These are phyloP conservation scores for Drosophila meridiana DNA, from an alignment of 2,888 invertebrate genomes.

Conservation along the genomic window DNA sequence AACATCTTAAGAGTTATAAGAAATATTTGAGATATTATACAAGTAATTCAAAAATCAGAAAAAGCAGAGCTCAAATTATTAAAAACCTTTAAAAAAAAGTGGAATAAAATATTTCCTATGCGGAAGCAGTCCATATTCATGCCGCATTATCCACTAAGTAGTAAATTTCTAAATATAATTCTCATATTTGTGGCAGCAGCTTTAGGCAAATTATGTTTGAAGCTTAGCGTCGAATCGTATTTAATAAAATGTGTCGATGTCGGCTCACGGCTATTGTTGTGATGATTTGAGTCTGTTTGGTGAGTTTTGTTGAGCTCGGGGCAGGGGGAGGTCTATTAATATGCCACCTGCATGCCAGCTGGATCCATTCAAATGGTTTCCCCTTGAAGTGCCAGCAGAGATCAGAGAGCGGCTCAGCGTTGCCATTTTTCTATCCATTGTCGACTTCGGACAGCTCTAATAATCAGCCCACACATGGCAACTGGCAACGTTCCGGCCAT, in stretches of 20 bases:
- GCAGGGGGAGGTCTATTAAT: slow-evolving; percentile 14
- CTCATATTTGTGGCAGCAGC: not conserved
- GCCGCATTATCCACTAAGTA: not conserved
- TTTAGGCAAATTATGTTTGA: not conserved
- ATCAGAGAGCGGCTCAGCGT: slow-evolving; percentile 1
- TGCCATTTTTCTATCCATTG: slow-evolving; percentile 34
- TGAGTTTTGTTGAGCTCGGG: slow-evolving; percentile 8
- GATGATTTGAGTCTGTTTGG: slow-evolving; percentile 7
- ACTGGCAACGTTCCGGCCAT: slow-evolving; percentile 24
- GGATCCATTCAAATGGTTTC: slow-evolving; percentile 16
- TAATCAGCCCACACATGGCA: slow-evolving; percentile 20
- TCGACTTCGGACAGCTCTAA: slow-evolving; percentile 28
- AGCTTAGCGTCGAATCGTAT: slow-evolving; percentile 1
- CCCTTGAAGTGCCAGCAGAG: slow-evolving; percentile 7
- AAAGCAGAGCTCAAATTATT: too few relatives aligned
- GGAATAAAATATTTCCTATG: not conserved
- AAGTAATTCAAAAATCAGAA: too few relatives aligned
- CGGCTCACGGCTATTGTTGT: not conserved
- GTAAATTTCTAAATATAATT: not conserved
- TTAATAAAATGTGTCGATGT: not conserved
- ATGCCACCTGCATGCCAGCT: slow-evolving; percentile 38
- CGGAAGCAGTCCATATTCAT: not conserved
- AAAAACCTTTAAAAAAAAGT: not conserved
- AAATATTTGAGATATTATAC: too few relatives aligned
- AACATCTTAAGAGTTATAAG: too few relatives aligned